Percentiles rank a stretch among this genome's conserved stretches.
These are phyloP conservation scores for Polymixis flavicincta DNA, from an alignment of 2,888 invertebrate species.

Conservation along the genomic window DNA sequence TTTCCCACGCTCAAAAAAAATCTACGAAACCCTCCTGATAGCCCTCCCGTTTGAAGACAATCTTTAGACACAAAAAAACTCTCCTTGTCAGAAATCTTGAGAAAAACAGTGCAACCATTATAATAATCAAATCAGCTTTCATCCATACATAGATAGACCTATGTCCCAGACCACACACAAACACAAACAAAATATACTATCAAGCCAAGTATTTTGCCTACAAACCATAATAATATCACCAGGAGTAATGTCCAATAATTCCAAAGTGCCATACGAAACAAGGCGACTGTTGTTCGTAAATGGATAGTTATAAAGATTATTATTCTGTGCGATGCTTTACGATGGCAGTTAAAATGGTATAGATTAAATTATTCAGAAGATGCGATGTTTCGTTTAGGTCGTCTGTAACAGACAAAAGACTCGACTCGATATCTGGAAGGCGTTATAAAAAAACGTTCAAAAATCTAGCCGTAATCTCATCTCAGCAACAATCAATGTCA, in stretches of 20 bases:
- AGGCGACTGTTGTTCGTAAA: constrained; percentile 23
- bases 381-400: neutral
- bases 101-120: neutral
- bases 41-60: neutral
- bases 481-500: no score
- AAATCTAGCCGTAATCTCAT: no score
- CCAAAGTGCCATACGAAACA: constrained; percentile 26
- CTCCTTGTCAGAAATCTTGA: neutral
- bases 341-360: constrained; percentile 37
- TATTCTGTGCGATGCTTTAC: constrained; percentile 45
- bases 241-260: constrained; percentile 37
- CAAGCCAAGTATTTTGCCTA: constrained; percentile 13
- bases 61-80: neutral
- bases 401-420: neutral
- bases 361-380: constrained; percentile 39
- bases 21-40: no score
- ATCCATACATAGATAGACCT: neutral
- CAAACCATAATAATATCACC: constrained; percentile 15
- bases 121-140: constrained; percentile 18
- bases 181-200: constrained; percentile 1
- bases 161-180: constrained; percentile 30
- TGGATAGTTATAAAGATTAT: constrained; percentile 54
- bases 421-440: no score
- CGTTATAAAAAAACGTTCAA: no score
- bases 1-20: no score